phyloP scores from a whole-genome alignment of 2,888 invertebrate species.

The Zygogramma bicolorata region DNA sequence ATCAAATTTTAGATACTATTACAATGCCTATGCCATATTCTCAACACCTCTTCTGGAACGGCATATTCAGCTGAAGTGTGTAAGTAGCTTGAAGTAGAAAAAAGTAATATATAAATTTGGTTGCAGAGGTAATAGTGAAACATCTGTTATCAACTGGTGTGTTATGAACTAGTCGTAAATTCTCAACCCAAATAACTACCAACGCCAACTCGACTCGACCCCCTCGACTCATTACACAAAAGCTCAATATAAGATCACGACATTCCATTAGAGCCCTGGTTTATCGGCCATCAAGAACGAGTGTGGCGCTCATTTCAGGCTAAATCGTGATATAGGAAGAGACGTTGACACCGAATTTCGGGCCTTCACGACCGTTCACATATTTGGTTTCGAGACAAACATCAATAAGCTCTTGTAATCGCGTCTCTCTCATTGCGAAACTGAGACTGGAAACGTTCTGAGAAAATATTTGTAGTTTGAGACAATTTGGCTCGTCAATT shows the following conservation, averaged over 20 bases:
- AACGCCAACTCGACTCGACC: not conserved
- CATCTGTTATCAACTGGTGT: no score
- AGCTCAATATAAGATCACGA: not conserved
- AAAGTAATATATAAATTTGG: no score
- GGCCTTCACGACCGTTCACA: not conserved
- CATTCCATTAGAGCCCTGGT: not conserved
- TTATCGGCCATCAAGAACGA: not conserved
- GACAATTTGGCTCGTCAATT: no score
- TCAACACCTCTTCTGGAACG: no score
- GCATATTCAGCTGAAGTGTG: no score
- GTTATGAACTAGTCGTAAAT: no score
- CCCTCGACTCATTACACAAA: not conserved
- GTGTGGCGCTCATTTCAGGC: not conserved
- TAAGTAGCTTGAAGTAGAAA: no score
- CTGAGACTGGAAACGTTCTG: no score
- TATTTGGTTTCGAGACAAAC: not conserved
- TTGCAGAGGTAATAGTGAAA: no score
- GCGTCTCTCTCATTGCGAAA: not conserved
- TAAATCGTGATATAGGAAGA: not conserved
- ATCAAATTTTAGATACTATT: no score
- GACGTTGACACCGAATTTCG: not conserved
- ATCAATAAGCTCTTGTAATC: not conserved
- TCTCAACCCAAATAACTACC: not conserved
- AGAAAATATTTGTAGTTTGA: no score
- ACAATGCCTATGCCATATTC: no score